Percentiles rank a stretch among this genome's conserved stretches.
Conservation (phyloP, 2,113 vertebrate species). For the Micronisus gabar region DNA sequence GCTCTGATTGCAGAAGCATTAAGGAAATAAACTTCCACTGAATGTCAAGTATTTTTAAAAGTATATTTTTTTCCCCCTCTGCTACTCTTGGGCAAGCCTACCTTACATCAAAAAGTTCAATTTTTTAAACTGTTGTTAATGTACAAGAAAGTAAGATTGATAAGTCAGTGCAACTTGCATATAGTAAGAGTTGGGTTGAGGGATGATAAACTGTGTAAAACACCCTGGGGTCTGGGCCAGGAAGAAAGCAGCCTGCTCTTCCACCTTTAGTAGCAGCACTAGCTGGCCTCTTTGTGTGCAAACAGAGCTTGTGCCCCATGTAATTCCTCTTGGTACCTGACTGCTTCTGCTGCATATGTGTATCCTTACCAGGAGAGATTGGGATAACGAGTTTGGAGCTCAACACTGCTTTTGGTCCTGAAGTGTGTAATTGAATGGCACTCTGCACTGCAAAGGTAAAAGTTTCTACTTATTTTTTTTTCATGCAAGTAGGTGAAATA, state of each 20-base stretch:
- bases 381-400: background rate
- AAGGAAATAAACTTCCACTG: background rate
- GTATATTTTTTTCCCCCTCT: fast-evolving
- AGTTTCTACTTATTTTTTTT: background rate
- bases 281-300: fast-evolving
- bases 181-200: background rate
- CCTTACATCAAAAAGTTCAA: background rate
- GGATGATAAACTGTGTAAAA: background rate
- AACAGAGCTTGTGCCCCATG: background rate
- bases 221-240: background rate
- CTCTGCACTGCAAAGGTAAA: background rate
- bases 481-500: background rate
- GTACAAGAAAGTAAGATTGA: background rate
- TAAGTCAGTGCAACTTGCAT: background rate
- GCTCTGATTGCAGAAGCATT: background rate
- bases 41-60: background rate
- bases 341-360: background rate
- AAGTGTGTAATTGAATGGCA: background rate
- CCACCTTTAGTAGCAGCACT: too few species aligned
- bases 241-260: background rate
- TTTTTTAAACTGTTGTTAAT: background rate
- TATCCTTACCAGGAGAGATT: background rate
- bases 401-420: background rate
- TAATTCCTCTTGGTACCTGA: background rate
- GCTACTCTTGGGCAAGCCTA: background rate